Evolutionary conservation across 2,888 invertebrate genomes (phyloP).

Genomic region (Morinoia aosen): DNA sequence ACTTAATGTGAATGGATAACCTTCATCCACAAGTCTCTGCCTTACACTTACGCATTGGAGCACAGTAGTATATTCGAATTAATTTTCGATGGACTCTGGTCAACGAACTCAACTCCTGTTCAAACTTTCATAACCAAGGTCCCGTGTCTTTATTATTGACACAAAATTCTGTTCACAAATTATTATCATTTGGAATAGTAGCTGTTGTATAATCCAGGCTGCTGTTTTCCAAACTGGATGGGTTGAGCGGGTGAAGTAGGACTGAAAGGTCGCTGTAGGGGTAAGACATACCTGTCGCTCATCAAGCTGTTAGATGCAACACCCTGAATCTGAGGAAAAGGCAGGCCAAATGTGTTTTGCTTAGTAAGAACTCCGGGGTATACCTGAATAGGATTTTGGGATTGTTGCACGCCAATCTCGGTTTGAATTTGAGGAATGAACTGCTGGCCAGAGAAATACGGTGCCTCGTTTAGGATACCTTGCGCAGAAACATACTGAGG

Average conservation of each 20-base stretch:
- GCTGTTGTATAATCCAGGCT: not conserved
- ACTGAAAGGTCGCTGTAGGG: not conserved
- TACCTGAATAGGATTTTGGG: not conserved
- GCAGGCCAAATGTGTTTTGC: not conserved
- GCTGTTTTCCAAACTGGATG: not conserved
- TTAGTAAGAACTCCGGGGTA: not conserved
- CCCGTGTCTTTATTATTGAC: not conserved
- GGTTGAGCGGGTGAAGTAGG: not conserved
- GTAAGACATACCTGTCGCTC: not conserved
- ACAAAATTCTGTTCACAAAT: not conserved
- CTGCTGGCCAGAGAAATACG: not conserved
- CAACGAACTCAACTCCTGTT: not conserved
- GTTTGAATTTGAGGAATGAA: not conserved
- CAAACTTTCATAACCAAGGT: not conserved
- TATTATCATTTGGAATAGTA: not conserved
- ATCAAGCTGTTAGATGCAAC: not conserved
- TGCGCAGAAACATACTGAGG: not conserved
- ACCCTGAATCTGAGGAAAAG: not conserved
- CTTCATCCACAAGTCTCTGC: not conserved
- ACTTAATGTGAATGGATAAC: not conserved
- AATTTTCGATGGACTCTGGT: not conserved
- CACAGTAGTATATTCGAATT: not conserved
- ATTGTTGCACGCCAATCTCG: not conserved
- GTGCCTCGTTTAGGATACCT: not conserved
- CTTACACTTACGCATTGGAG: not conserved